Evolutionary conservation across 2,113 vertebrate genomes (phyloP).

Genomic region (Misgurnus mizolepis): DNA sequence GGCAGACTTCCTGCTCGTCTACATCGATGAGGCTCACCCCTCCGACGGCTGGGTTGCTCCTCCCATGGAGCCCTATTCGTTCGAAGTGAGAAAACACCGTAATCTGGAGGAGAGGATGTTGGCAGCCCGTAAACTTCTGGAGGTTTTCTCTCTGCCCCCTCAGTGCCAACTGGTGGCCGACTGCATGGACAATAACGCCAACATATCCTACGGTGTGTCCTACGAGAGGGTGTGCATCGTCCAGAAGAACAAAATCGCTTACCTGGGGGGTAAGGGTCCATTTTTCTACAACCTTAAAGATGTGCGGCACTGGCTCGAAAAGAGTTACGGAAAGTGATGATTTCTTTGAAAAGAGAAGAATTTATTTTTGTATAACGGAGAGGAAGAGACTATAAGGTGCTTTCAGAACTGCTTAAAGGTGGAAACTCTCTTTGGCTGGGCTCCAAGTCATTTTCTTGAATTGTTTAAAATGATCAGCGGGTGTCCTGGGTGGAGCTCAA

Average conservation of each 20-base stretch:
- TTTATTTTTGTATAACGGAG: constrained; percentile 50
- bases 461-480: constrained; percentile 35
- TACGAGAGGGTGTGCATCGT: constrained; percentile 95
- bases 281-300: constrained; percentile 94
- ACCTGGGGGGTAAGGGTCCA: constrained; percentile 93
- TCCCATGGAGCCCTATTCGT: constrained; percentile 80
- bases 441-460: constrained; percentile 36
- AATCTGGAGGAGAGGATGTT: constrained; percentile 88
- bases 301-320: constrained; percentile 89
- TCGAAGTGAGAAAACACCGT: constrained; percentile 87
- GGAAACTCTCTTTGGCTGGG: constrained; percentile 16
- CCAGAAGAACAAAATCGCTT: constrained; percentile 89
- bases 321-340: constrained; percentile 84
- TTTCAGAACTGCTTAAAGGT: constrained; percentile 41
- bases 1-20: constrained; percentile 95
- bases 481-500: constrained; percentile 43
- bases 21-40: constrained; percentile 97
- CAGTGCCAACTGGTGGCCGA: constrained; percentile 93
- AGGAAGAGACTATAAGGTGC: constrained; percentile 34
- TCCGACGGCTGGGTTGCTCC: constrained; percentile 94
- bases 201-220: constrained; percentile 91
- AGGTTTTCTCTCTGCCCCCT: constrained; percentile 87
- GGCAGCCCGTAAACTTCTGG: constrained; percentile 84
- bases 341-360: constrained; percentile 44
- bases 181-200: constrained; percentile 97